These are phyloP conservation scores for Kuschelorhynchus macadamiae DNA, from an alignment of 2,888 invertebrate genomes.

Conservation along the genomic window DNA sequence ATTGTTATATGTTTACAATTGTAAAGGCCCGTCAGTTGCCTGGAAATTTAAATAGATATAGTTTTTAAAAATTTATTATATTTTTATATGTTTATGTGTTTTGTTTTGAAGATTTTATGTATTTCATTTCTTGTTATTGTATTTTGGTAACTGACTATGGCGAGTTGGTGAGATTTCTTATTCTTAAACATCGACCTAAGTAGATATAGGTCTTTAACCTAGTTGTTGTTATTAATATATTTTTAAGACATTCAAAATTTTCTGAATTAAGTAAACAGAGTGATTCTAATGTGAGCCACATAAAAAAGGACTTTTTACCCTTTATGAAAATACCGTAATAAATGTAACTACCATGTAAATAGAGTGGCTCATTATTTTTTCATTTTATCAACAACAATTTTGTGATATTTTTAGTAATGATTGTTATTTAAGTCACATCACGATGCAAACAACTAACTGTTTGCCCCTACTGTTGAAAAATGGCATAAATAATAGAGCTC, in stretches of 20 bases:
- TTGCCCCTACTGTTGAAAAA: conserved; percentile 55
- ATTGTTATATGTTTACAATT: conserved; percentile 61
- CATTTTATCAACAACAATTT: conserved; percentile 72
- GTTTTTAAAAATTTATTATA: conserved; percentile 60
- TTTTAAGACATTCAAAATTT: conserved; percentile 65
- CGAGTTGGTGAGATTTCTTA: conserved; percentile 60
- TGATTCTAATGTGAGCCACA: conserved; percentile 64
- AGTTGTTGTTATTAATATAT: conserved; percentile 69
- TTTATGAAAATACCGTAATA: conserved; percentile 55
- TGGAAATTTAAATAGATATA: conserved; percentile 47
- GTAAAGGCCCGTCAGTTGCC: conserved; percentile 64
- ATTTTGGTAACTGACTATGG: conserved; percentile 60
- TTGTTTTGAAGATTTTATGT: conserved; percentile 60
- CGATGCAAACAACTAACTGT: conserved; percentile 66
- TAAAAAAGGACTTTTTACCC: conserved; percentile 60
- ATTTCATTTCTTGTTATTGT: conserved; percentile 53
- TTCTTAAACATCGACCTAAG: conserved; percentile 59
- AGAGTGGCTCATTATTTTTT: conserved; percentile 71
- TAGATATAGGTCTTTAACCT: conserved; percentile 61
- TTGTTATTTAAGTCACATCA: conserved; percentile 73
- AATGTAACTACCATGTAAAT: conserved; percentile 60
- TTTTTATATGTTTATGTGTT: conserved; percentile 65
- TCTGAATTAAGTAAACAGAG: conserved; percentile 62
- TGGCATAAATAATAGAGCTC: conserved; percentile 17
- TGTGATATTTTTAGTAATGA: conserved; percentile 74